Percentiles rank a stretch among this genome's conserved stretches.
Evolutionary conservation across 2,113 vertebrate genomes (phyloP).

Genomic region (Macroglossus sobrinus): DNA sequence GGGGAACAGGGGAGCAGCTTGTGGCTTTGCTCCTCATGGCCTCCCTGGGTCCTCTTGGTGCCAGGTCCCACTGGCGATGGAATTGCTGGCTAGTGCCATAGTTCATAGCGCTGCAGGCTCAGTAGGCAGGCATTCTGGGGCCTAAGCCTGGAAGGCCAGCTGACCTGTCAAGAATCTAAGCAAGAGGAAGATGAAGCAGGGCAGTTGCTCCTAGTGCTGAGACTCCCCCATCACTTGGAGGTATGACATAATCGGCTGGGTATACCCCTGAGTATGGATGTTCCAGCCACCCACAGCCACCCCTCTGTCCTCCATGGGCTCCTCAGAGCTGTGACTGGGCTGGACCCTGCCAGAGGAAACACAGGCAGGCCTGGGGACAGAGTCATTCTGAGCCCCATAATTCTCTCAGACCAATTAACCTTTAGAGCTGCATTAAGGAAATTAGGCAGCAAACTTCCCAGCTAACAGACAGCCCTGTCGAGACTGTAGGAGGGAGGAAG

Average conservation of each 20-base stretch:
- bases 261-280: neutral
- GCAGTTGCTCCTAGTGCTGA: neutral
- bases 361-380: slow-evolving; percentile 70
- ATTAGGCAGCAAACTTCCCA: slow-evolving; percentile 77
- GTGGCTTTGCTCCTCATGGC: neutral
- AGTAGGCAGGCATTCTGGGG: neutral
- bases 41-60: neutral
- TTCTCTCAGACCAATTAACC: slow-evolving; percentile 85
- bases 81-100: neutral
- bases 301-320: neutral
- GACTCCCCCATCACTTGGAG: neutral
- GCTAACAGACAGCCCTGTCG: slow-evolving; percentile 74
- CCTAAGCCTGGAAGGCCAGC: neutral
- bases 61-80: neutral
- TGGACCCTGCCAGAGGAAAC: slow-evolving; percentile 57
- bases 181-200: neutral
- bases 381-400: slow-evolving; percentile 76
- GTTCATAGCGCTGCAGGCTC: neutral
- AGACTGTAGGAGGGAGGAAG: neutral
- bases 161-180: neutral
- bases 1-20: neutral
- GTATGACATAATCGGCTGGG: neutral
- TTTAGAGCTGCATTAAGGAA: slow-evolving; percentile 84
- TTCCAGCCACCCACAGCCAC: neutral
- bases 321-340: slow-evolving; percentile 42